These are phyloP conservation scores for Mormyrops boulengeri DNA, from an alignment of 2,797 vertebrate species.

Conservation along the genomic window DNA sequence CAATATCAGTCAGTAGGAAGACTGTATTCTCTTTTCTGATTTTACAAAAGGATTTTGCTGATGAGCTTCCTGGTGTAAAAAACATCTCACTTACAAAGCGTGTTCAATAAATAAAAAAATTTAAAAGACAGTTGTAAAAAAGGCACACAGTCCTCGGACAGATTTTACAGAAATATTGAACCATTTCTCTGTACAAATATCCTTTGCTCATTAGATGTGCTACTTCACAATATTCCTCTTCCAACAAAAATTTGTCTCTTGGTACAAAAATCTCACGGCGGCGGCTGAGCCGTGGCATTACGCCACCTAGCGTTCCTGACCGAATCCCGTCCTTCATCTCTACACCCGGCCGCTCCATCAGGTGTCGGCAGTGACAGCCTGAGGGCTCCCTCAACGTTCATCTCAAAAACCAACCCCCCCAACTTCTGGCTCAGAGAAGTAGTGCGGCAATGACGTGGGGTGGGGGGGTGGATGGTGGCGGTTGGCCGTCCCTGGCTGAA, in stretches of 20 bases:
- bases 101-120: slow-evolving; percentile 76
- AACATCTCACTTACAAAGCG: slow-evolving; percentile 68
- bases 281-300: slow-evolving; percentile 68
- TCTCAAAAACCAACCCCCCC: slow-evolving; percentile 44
- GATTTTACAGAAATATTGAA: slow-evolving; percentile 83
- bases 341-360: slow-evolving; percentile 49
- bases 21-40: slow-evolving; percentile 68
- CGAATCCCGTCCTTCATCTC: slow-evolving; percentile 60
- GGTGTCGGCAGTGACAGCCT: slow-evolving; percentile 77
- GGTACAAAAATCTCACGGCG: slow-evolving; percentile 82
- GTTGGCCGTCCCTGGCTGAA: slow-evolving; percentile 54
- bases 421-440: slow-evolving; percentile 76
- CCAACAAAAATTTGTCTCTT: slow-evolving; percentile 55
- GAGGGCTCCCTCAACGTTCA: slow-evolving; percentile 72
- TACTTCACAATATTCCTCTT: slow-evolving; percentile 63
- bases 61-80: slow-evolving; percentile 49
- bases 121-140: slow-evolving; percentile 97
- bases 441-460: slow-evolving; percentile 65
- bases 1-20: slow-evolving; percentile 77
- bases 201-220: slow-evolving; percentile 75
- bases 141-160: slow-evolving; percentile 99
- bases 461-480: slow-evolving; percentile 21
- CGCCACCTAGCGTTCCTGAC: slow-evolving; percentile 55
- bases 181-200: slow-evolving; percentile 77
- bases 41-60: slow-evolving; percentile 63